Evolutionary conservation across 2,888 invertebrate genomes (phyloP), one percentile per base, ranked within the genome.

Genomic region (Caenorhabditis imperialis): DNA sequence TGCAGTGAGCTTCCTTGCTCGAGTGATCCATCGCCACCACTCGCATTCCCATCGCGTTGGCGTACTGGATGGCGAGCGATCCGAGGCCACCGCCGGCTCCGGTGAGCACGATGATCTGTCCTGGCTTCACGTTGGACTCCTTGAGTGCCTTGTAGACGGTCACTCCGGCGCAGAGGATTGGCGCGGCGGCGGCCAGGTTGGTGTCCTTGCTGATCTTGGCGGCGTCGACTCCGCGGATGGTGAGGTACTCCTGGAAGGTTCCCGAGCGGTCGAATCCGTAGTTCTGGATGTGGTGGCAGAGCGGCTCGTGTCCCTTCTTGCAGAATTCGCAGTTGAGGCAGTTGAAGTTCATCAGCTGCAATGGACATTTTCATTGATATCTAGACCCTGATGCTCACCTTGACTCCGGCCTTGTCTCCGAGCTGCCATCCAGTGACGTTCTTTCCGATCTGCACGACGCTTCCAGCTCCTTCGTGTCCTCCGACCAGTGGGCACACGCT

Each of bases 1-100:
- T 58, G 54, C 79, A 79, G 37, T 73, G 77, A n/a, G 44, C 44
- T 20, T 78, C 69, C 44, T 79, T 77, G 47, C 63, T 65, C 3
- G 27, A n/a, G 33, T 70, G 61, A 57, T 81, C 81, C 48, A 81
- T 79, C 10, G 81, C 81, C n/a, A 81, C 44, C 7, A 77, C 75
- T 53, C 78, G 40, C 54, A 79, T 61, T 42, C 81, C 81, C 81
- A 81, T 81, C 23, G 79, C 82, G 30, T 69, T 65, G 4, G 82
- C 82, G 44, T 81, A 81, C 48, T 81, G 82, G 30, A 81, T 79
- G 30, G 63, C 77, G 25, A 81, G 54, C 4, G 79, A 75, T 35
- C 82, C 82, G 12, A 81, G 74, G 47, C 82, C 82, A 54, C 82
- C 82, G 37, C 79, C 82, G 27, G 82, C 82, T 53, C 82, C 82